These are phyloP conservation scores for Octonoba sinensis DNA, from an alignment of 2,888 invertebrate species.

Conservation along the genomic window DNA sequence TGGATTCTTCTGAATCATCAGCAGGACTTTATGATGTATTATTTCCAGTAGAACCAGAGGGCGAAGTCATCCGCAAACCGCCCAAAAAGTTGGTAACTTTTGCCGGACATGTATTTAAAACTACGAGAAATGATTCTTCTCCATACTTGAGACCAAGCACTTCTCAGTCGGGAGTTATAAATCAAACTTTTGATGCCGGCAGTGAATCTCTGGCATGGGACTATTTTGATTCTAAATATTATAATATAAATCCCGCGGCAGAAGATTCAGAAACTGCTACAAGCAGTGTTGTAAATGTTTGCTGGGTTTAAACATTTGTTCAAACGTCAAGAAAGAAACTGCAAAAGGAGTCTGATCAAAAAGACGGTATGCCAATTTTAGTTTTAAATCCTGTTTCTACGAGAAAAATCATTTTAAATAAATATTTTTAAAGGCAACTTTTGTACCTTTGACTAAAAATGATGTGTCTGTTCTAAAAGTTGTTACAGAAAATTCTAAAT, in stretches of 20 bases:
- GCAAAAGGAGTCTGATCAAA: too few species aligned
- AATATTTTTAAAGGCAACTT: too few species aligned
- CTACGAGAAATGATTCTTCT: not conserved
- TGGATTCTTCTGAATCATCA: constrained; percentile 27
- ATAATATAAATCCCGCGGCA: not conserved
- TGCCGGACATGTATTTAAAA: constrained; percentile 22
- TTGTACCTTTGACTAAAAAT: too few species aligned
- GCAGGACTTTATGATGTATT: constrained; percentile 39
- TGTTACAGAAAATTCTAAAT: too few species aligned
- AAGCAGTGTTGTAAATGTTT: constrained; percentile 16
- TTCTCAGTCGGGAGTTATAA: not conserved
- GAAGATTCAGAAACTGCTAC: constrained; percentile 9
- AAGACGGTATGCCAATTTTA: too few species aligned
- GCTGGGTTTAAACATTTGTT: constrained; percentile 36
- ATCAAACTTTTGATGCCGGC: not conserved
- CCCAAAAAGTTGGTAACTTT: constrained; percentile 31
- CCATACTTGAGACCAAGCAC: not conserved
- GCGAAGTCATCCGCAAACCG: constrained; percentile 28
- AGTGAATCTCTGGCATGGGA: constrained; percentile 40
- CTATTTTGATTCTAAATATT: constrained; percentile 28
- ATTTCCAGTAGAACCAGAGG: constrained; percentile 18
- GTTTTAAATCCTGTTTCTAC: too few species aligned
- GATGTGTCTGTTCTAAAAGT: too few species aligned
- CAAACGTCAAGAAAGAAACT: not conserved
- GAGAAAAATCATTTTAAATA: too few species aligned